Conservation (phyloP, 2,797 vertebrate species). For the Centropyge bicolor region DNA sequence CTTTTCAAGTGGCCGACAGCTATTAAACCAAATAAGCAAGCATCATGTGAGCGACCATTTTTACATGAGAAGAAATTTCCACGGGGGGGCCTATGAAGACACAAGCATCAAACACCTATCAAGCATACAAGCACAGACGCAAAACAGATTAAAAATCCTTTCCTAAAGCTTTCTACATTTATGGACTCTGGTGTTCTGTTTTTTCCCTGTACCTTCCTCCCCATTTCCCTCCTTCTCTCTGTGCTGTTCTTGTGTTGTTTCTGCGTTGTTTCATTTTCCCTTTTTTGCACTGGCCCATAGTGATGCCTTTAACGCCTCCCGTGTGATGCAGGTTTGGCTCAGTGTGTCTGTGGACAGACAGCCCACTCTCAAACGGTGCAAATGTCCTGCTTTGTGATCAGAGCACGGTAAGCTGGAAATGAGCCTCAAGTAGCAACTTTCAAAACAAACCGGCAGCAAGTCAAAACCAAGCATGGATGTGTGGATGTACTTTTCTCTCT, state of each 20-base stretch:
- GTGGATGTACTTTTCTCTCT: slow-evolving; percentile 79
- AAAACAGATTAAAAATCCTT: slow-evolving; percentile 77
- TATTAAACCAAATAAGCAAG: slow-evolving; percentile 68
- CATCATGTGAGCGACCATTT: slow-evolving; percentile 74
- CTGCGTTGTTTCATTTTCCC: slow-evolving; percentile 74
- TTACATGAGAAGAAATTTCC: slow-evolving; percentile 85
- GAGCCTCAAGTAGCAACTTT: slow-evolving; percentile 71
- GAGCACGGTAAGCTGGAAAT: slow-evolving; percentile 83
- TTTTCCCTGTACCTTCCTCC: slow-evolving; percentile 71
- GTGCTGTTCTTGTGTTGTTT: slow-evolving; percentile 83
- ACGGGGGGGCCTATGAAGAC: slow-evolving; percentile 83
- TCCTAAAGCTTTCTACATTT: slow-evolving; percentile 78
- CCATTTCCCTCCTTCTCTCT: slow-evolving; percentile 71
- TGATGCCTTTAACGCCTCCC: slow-evolving; percentile 93
- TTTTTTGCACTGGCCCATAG: slow-evolving; percentile 81
- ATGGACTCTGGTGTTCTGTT: slow-evolving; percentile 84
- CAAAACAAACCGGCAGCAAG: slow-evolving; percentile 64
- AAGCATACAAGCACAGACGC: slow-evolving; percentile 86
- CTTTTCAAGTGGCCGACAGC: slow-evolving; percentile 70
- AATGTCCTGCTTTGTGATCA: slow-evolving; percentile 86
- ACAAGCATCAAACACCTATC: slow-evolving; percentile 83
- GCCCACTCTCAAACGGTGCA: slow-evolving; percentile 93
- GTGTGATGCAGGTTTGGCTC: slow-evolving; percentile 99
- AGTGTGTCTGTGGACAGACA: slow-evolving; percentile 94
- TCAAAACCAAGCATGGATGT: slow-evolving; percentile 72